Evolutionary conservation across 2,797 vertebrate genomes (phyloP).

Genomic region (Gambusia yucatana): DNA sequence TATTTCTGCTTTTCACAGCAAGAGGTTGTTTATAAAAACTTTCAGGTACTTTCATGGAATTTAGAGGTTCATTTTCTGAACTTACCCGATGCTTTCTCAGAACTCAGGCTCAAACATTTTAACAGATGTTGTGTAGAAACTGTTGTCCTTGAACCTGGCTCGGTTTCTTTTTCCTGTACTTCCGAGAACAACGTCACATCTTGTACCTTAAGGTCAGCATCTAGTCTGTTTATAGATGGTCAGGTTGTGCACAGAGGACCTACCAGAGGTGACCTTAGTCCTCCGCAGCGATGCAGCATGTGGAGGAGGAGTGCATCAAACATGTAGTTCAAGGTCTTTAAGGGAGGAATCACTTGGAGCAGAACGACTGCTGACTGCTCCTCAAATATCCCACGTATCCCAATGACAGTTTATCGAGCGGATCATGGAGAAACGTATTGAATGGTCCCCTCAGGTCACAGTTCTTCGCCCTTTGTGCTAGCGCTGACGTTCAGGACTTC

Average conservation of each 20-base stretch:
- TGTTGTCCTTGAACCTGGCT: background rate
- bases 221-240: background rate
- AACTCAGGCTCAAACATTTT: background rate
- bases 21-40: background rate
- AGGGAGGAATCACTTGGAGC: slow-evolving; percentile 24
- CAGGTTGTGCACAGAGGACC: background rate
- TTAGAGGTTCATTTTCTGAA: background rate
- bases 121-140: background rate
- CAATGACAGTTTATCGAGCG: background rate
- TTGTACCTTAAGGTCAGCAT: background rate
- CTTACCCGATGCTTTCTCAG: background rate
- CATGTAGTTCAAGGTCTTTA: slow-evolving; percentile 48
- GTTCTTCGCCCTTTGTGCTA: background rate
- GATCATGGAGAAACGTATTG: slow-evolving; percentile 26
- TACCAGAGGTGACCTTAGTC: slow-evolving; percentile 1
- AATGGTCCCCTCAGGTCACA: slow-evolving; percentile 27
- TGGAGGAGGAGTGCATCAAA: background rate
- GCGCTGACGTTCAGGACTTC: slow-evolving; percentile 20
- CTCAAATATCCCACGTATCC: background rate
- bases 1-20: background rate
- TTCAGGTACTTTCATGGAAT: background rate
- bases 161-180: background rate
- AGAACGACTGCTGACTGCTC: slow-evolving; percentile 12
- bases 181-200: background rate
- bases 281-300: background rate